phyloP scores from a whole-genome alignment of 2,797 vertebrate genomes.

The Natrix natrix region DNA sequence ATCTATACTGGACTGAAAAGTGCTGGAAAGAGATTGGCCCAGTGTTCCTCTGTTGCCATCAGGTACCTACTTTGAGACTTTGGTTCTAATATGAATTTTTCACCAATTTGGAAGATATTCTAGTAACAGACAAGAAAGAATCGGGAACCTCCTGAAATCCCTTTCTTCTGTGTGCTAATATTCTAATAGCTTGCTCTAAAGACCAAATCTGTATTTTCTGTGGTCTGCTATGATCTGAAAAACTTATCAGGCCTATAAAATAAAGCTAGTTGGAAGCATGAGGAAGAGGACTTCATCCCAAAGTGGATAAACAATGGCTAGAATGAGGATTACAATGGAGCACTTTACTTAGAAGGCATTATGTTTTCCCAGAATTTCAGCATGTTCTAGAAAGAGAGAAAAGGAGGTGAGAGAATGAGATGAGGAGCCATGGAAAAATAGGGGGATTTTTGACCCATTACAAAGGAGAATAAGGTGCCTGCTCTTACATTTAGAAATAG shows the following conservation, averaged over 20 bases:
- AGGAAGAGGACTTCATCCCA: neutral
- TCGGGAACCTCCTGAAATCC: neutral
- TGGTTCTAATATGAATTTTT: accelerated
- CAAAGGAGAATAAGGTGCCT: neutral
- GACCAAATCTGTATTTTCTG: neutral
- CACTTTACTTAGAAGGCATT: neutral
- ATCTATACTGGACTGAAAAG: constrained; percentile 97
- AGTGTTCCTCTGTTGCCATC: constrained; percentile 87
- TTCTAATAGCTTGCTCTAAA: neutral
- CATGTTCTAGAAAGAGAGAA: neutral
- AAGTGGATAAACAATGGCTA: neutral
- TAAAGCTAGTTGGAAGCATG: neutral
- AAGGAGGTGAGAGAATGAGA: neutral
- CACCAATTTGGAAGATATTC: neutral
- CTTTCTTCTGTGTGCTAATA: neutral
- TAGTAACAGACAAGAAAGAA: neutral
- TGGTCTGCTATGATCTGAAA: neutral
- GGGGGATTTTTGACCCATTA: neutral
- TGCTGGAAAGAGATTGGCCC: constrained; percentile 88
- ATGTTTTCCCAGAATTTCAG: neutral
- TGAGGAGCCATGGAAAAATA: neutral
- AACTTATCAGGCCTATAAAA: neutral
- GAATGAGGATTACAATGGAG: neutral
- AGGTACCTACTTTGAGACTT: constrained; percentile 73
- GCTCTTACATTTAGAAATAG: neutral